phyloP scores from a whole-genome alignment of 2,888 invertebrate species.

The Aleiodes alternator region DNA sequence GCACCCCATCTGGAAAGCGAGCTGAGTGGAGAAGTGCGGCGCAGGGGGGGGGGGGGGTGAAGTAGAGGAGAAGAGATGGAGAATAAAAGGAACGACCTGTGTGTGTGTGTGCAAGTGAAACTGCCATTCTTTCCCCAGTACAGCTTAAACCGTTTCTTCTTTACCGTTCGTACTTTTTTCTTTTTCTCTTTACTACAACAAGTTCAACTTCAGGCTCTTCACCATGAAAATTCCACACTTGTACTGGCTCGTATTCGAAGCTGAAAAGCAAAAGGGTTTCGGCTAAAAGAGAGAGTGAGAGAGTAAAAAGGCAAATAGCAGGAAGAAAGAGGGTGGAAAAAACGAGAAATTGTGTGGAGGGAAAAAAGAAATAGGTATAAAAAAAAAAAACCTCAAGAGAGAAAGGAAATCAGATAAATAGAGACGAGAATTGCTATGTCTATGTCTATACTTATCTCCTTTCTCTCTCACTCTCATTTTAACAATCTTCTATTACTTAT shows the following conservation, averaged over 20 bases:
- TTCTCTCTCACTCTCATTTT: constrained; percentile 27
- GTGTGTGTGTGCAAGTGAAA: constrained; percentile 42
- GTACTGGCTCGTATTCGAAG: constrained; percentile 1
- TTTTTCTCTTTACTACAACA: constrained; percentile 36
- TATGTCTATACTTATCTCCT: constrained; percentile 15
- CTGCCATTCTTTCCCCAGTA: constrained; percentile 44
- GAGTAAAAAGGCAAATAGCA: not conserved
- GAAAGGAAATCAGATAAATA: constrained; percentile 25
- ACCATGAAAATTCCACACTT: constrained; percentile 42
- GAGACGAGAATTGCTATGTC: constrained; percentile 35
- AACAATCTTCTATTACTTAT: too few relatives aligned
- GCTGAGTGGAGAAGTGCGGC: constrained; percentile 25
- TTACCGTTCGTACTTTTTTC: not conserved
- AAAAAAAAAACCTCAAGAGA: constrained; percentile 42
- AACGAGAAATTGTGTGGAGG: constrained; percentile 12
- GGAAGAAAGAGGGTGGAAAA: not conserved
- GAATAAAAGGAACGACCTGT: constrained; percentile 46
- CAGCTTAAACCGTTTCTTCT: constrained; percentile 44
- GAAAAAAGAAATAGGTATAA: constrained; percentile 30
- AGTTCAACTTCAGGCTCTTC: constrained; percentile 16
- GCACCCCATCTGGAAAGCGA: constrained; percentile 51
- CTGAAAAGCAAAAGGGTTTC: constrained; percentile 34
- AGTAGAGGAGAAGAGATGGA: constrained; percentile 12
- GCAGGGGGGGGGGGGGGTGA: too few relatives aligned
- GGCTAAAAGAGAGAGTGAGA: constrained; percentile 8